These are phyloP conservation scores for Pseudomyrmex concolor DNA, from an alignment of 1,140 invertebrate genomes.

Conservation along the genomic window DNA sequence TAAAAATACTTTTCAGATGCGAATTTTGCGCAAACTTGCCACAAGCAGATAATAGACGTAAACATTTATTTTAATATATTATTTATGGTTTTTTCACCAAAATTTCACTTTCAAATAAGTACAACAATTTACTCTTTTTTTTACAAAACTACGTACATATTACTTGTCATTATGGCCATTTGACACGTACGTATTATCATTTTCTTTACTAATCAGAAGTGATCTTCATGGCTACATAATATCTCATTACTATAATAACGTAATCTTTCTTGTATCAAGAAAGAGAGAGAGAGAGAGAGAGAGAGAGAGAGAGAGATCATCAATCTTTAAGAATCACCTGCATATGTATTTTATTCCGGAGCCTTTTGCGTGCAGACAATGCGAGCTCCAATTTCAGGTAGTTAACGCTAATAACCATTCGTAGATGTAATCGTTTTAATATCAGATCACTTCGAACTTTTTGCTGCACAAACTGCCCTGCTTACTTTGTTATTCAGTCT, in stretches of 20 bases:
- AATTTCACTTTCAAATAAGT: no score
- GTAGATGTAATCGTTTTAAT: constrained; percentile 34
- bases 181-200: neutral
- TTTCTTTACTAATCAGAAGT: constrained; percentile 10
- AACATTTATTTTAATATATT: no score
- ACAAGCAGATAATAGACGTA: no score
- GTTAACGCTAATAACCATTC: constrained; percentile 56
- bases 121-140: no score
- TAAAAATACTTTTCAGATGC: constrained; percentile 58
- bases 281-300: no score
- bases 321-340: constrained; percentile 56
- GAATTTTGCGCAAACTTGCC: constrained; percentile 21
- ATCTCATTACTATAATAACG: constrained; percentile 37
- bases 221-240: neutral
- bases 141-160: neutral
- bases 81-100: no score
- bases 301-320: constrained; percentile 23
- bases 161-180: constrained; percentile 2
- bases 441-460: constrained; percentile 52
- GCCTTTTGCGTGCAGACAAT: constrained; percentile 58
- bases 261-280: constrained; percentile 36
- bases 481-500: constrained; percentile 21
- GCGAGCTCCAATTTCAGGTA: constrained; percentile 64
- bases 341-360: constrained; percentile 50
- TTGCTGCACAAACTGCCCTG: constrained; percentile 38